Base-by-base conservation (phyloP, 1,140 invertebrate species). In the Bilobella aurantiaca region DNA sequence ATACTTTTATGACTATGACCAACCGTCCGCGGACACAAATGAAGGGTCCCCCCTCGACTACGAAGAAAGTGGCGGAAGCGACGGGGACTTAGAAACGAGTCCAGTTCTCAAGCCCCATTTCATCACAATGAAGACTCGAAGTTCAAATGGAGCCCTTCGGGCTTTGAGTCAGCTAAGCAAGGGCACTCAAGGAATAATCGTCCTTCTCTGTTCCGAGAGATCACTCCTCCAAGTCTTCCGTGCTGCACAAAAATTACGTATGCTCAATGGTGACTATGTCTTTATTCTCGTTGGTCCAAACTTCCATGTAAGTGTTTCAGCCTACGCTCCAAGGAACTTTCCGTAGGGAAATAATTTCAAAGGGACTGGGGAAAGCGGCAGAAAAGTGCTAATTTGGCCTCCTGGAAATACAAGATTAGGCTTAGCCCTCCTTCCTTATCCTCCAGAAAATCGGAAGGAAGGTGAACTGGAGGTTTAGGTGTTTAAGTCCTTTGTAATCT, bases 251-350 rank as follows among this genome's bases (percentile, higher is more conserved):
- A 65, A 73, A 53, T 68, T 75, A 34, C 69, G 74, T 61, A 76
- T 78, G 74, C 72, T 76, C 66, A 73, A 73, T 66, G 75, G 76
- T 32, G 75, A 77, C 60, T 78, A 75, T 68, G 72, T 77, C 27
- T 78, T 77, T 73, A 72, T 78, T 32, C 58, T 77, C 31, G 70
- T 75, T 16, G 76, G 74, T 31, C 72, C 73, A 47, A 65, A 67
- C 23, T 56, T 72, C 23, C 67, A 73, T 30, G 72, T 70, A 64
- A 68, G 58, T 63, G 25, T 5, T 8, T 42, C 34, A 18, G n/a
- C n/a, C n/a, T n/a, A n/a, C n/a, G n/a, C n/a, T n/a, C n/a, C n/a
- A n/a, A n/a, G 18, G 18, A 42, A 42, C 18, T 42, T 12, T 42
- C 8, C 34, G 34, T 8, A 42, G 34, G 34, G 18, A 18, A 42